Base-by-base conservation (phyloP, 2,113 vertebrate genomes). In the Urocolius indicus region DNA sequence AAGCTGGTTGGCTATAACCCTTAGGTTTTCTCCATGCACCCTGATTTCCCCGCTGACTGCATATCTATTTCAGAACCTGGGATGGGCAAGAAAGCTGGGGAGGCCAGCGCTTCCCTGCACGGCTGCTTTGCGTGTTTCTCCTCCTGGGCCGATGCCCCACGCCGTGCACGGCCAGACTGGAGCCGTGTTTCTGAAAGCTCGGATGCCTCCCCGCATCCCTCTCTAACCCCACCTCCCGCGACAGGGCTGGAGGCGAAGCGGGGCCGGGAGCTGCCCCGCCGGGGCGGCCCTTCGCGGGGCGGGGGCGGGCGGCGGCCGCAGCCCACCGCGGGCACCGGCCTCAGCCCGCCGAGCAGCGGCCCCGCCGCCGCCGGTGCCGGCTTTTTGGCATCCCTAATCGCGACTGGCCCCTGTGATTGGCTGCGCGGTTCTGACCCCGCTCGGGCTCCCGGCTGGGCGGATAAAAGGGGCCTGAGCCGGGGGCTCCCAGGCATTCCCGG, bases 401-500 rank as follows among this genome's bases (percentile, higher is more conserved):
- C 98, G 97, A 97, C 98, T 98, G 96, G 97, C 93, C 97, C 96
- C 94, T 92, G 97, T 98, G 99, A 99, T 99, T 99, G 99, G 99
- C 98, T 99, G 98, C 97, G 96, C 98, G 89, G 93, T 97, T 98
- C 98, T 98, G 98, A 98, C 99, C 98, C 98, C 98, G 97, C 98
- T 98, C 98, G 98, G 98, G 98, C 98, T 98, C 97, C 97, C 98
- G 98, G 98, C 99, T 99, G 99, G 99, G 99, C 99, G 98, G 99
- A 99, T 99, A 99, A 99, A 99, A 99, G 97, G 98, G 98, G 97
- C 97, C 98, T 98, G 98, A 99, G 98, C 98, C 98, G 98, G 98
- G 98, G 98, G 98, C 98, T 98, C 98, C 97, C 95, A 98, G 98
- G 98, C 98, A 98, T 98, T 98, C 97, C 97, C 98, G 97, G 98